Percentiles rank a stretch among this genome's conserved stretches.
These are phyloP conservation scores for Diabrotica virgifera DNA, from an alignment of 1,140 invertebrate genomes.

Conservation along the genomic window DNA sequence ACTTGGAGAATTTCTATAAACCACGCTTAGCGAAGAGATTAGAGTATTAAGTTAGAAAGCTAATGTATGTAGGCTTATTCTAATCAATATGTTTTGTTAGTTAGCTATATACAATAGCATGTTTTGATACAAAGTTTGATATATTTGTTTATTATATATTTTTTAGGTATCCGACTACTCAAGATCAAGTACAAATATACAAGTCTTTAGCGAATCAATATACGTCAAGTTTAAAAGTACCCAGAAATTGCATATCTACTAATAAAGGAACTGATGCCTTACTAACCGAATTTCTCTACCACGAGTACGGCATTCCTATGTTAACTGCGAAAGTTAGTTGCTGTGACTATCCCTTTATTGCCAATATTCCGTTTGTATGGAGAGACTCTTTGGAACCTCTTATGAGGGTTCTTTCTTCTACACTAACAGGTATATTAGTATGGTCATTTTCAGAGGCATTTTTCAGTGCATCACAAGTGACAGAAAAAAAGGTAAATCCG, in stretches of 20 bases:
- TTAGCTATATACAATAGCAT: no score
- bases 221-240: slow-evolving; percentile 43
- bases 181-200: slow-evolving; percentile 49
- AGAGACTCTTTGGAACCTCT: slow-evolving; percentile 67
- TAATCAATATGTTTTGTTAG: no score
- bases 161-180: slow-evolving; percentile 46
- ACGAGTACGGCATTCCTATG: slow-evolving; percentile 56
- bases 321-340: slow-evolving; percentile 65
- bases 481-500: no score
- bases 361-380: slow-evolving; percentile 70
- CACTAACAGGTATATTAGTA: slow-evolving; percentile 52
- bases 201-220: slow-evolving; percentile 53
- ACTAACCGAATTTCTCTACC: slow-evolving; percentile 57
- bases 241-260: slow-evolving; percentile 30
- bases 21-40: no score
- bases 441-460: no score
- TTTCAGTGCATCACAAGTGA: no score
- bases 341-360: slow-evolving; percentile 71
- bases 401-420: slow-evolving; percentile 59
- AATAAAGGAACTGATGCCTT: slow-evolving; percentile 38
- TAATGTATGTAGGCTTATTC: no score
- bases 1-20: no score
- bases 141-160: neutral
- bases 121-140: no score
- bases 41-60: no score